A percentile compares a stretch with the other conserved stretches of the same genome.
These are phyloP conservation scores for Meteorus cinctellus DNA, from an alignment of 2,888 invertebrate genomes.

Conservation along the genomic window DNA sequence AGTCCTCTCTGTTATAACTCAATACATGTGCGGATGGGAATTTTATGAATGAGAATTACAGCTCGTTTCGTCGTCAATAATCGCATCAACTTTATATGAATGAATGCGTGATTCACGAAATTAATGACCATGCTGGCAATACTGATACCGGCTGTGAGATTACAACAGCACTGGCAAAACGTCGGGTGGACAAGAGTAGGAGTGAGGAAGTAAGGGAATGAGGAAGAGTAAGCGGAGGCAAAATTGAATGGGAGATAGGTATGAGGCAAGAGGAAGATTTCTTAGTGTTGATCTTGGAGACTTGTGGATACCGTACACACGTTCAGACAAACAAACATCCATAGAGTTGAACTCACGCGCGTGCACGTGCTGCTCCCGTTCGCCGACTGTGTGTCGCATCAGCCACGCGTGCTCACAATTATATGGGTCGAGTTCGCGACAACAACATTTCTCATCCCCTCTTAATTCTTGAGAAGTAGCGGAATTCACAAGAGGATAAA, in stretches of 20 bases:
- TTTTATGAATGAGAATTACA: slow-evolving; percentile 54
- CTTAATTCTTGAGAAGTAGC: slow-evolving; percentile 40
- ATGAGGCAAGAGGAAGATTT: slow-evolving; percentile 32
- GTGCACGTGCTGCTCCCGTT: slow-evolving; percentile 36
- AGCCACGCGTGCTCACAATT: slow-evolving; percentile 43
- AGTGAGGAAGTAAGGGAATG: slow-evolving; percentile 32
- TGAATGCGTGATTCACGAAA: slow-evolving; percentile 53
- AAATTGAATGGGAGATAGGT: slow-evolving; percentile 17
- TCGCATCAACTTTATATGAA: slow-evolving; percentile 34
- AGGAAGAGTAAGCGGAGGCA: background rate
- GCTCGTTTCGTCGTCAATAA: slow-evolving; percentile 42
- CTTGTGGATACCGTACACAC: slow-evolving; percentile 42
- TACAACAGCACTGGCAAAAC: slow-evolving; percentile 33
- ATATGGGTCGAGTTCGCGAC: slow-evolving; percentile 46
- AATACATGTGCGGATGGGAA: slow-evolving; percentile 45
- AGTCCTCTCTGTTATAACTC: too few relatives aligned
- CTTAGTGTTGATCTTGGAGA: slow-evolving; percentile 14
- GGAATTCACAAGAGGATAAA: slow-evolving; percentile 42
- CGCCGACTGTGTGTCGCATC: slow-evolving; percentile 40
- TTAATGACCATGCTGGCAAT: slow-evolving; percentile 54
- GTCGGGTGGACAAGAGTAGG: slow-evolving; percentile 18
- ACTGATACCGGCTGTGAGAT: slow-evolving; percentile 38
- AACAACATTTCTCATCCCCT: slow-evolving; percentile 44
- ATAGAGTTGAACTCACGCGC: slow-evolving; percentile 16
- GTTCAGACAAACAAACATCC: slow-evolving; percentile 30